Percentiles rank a stretch among this genome's conserved stretches.
These are phyloP conservation scores for Pholis gunnellus DNA, from an alignment of 2,113 vertebrate species.

Conservation along the genomic window DNA sequence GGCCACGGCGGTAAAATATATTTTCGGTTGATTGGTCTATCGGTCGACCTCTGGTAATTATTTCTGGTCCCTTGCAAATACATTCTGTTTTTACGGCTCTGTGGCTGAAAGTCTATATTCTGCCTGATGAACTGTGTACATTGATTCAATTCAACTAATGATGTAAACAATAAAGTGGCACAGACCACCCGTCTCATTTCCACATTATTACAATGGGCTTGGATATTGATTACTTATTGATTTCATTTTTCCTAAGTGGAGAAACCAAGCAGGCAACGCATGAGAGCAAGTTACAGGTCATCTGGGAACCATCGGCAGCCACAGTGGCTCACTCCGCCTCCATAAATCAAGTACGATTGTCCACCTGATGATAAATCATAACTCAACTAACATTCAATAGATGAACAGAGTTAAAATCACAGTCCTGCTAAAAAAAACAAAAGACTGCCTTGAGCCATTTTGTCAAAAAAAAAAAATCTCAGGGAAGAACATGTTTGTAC, in stretches of 20 bases:
- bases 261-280: not conserved
- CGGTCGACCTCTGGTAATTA: too few relatives aligned
- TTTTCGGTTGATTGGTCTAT: too few relatives aligned
- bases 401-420: not conserved
- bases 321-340: not conserved
- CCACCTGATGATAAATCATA: not conserved
- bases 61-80: conserved; percentile 6
- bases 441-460: not conserved
- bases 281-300: not conserved
- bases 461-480: not conserved
- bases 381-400: not conserved
- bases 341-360: not conserved
- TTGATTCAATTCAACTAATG: conserved; percentile 63
- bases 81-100: conserved; percentile 14
- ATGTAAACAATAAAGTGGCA: conserved; percentile 50
- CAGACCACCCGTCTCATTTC: conserved; percentile 51
- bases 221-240: conserved; percentile 74
- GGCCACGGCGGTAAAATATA: too few relatives aligned
- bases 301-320: not conserved
- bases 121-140: conserved; percentile 61
- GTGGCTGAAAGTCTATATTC: conserved; percentile 57
- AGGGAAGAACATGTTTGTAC: not conserved
- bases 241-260: conserved; percentile 58
- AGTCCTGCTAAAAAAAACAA: not conserved
- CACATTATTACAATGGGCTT: conserved; percentile 54